Conservation (phyloP, 2,888 invertebrate genomes). For the Torymus auratus region DNA sequence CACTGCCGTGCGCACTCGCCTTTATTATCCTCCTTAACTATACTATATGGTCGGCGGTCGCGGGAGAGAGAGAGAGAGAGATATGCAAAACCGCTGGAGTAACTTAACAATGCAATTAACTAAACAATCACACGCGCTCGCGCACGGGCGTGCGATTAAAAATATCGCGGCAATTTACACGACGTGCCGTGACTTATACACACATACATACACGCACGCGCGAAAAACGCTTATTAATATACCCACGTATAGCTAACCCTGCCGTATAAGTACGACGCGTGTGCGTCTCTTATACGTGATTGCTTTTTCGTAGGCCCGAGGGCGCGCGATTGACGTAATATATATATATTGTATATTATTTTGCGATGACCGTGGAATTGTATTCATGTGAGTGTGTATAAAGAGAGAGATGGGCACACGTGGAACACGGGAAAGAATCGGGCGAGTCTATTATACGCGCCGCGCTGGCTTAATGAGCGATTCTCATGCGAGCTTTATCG, state of each 20-base stretch:
- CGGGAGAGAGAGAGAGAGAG: too few species aligned
- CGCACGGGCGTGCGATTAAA: too few species aligned
- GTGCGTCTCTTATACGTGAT: constrained; percentile 14
- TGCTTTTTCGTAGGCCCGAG: constrained; percentile 17
- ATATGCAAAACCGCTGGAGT: neutral
- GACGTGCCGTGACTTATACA: too few species aligned
- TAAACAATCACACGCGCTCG: neutral
- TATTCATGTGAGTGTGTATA: constrained; percentile 30
- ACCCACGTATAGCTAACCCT: neutral
- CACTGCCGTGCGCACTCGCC: too few species aligned
- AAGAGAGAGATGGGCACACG: constrained; percentile 35
- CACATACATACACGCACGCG: neutral
- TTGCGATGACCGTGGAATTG: constrained; percentile 47
- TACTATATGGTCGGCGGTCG: too few species aligned
- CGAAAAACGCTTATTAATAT: too few species aligned
- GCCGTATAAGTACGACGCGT: constrained; percentile 30
- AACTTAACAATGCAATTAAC: constrained; percentile 6
- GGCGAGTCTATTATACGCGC: constrained; percentile 28
- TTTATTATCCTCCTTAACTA: too few species aligned
- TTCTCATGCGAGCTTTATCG: constrained; percentile 3
- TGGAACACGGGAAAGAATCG: constrained; percentile 32
- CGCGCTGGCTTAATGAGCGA: constrained; percentile 10
- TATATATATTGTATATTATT: neutral
- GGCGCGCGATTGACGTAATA: constrained; percentile 26
- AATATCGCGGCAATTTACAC: too few species aligned